Conservation (phyloP, 2,113 vertebrate species). For the Pelvicachromis taeniatus region DNA sequence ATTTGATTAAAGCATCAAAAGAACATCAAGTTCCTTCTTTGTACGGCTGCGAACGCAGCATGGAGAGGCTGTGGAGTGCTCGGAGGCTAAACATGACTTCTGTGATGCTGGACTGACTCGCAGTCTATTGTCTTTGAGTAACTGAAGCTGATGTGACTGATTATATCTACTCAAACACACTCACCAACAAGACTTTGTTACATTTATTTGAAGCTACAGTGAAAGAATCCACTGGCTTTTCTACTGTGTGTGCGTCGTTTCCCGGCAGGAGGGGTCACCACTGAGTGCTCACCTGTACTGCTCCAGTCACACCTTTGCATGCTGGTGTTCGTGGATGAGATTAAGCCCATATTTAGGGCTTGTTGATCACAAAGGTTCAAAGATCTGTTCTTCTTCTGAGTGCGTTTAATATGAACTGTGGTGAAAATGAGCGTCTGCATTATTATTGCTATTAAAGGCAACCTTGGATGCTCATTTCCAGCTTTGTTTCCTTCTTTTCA, state of each 20-base stretch:
- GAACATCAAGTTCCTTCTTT: conserved; percentile 31
- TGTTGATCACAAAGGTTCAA: accelerated
- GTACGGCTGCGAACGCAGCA: not conserved
- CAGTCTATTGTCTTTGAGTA: not conserved
- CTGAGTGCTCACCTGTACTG: no score
- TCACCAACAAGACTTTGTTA: not conserved
- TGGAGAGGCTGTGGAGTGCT: not conserved
- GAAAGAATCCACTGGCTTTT: not conserved
- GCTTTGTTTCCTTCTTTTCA: not conserved
- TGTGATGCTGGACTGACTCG: not conserved
- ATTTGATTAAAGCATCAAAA: conserved; percentile 58
- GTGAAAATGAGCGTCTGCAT: not conserved
- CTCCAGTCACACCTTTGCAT: not conserved
- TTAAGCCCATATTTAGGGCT: not conserved
- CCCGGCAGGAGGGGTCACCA: no score
- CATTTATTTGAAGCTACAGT: not conserved
- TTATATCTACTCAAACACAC: not conserved
- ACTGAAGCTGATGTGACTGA: not conserved
- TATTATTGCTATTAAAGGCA: not conserved
- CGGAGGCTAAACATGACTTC: not conserved
- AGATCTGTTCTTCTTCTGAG: not conserved
- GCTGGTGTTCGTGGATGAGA: not conserved
- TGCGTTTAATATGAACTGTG: not conserved
- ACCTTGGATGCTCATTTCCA: not conserved
- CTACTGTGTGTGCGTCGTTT: no score